These are phyloP conservation scores for Stenoptilia bipunctidactyla DNA, from an alignment of 2,888 invertebrate species.

Conservation along the genomic window DNA sequence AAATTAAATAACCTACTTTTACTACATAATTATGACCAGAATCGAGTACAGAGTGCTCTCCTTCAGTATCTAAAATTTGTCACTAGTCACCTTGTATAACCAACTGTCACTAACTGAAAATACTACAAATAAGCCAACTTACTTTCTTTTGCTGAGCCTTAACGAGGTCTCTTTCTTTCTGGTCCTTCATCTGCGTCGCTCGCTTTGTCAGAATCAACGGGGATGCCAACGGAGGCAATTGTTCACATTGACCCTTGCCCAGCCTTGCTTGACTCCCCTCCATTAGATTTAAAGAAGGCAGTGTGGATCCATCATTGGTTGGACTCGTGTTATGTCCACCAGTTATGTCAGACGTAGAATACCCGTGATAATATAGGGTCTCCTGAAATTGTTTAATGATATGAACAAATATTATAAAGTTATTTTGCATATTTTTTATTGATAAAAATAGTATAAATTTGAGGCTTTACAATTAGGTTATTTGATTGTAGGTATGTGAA, in stretches of 20 bases:
- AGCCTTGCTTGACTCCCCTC: conserved; percentile 43
- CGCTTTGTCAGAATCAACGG: conserved; percentile 49
- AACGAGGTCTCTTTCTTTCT: not conserved
- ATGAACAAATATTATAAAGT: too few species aligned
- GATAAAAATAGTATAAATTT: too few species aligned
- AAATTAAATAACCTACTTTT: too few species aligned
- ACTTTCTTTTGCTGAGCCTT: not conserved
- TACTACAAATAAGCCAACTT: not conserved
- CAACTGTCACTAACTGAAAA: too few species aligned
- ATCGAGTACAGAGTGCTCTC: too few species aligned
- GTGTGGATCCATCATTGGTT: conserved; percentile 47
- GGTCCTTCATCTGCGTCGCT: not conserved
- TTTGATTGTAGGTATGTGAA: too few species aligned
- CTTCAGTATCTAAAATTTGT: too few species aligned
- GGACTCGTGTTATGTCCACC: conserved; percentile 41
- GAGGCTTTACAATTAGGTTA: too few species aligned
- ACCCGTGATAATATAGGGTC: conserved; percentile 62
- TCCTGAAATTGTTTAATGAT: too few species aligned
- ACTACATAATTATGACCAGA: too few species aligned
- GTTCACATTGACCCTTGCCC: conserved; percentile 46
- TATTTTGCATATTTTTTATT: too few species aligned
- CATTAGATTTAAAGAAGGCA: conserved; percentile 50
- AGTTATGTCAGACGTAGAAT: conserved; percentile 53
- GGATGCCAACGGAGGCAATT: conserved; percentile 55
- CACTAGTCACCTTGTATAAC: too few species aligned